These are phyloP conservation scores for Bufo bufo DNA, from an alignment of 2,113 vertebrate genomes.

Conservation along the genomic window DNA sequence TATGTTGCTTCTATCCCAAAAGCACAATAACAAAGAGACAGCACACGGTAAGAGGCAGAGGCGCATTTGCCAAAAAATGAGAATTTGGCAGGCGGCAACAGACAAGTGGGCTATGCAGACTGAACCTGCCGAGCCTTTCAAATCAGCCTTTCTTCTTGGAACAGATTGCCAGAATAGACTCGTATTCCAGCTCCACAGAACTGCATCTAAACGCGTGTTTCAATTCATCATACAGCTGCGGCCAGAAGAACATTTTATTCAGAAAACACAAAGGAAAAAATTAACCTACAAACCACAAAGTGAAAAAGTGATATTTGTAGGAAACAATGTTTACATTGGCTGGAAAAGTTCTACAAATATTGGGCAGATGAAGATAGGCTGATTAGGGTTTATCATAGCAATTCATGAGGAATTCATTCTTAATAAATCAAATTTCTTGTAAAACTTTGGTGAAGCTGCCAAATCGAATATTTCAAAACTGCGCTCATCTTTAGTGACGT, in stretches of 20 bases:
- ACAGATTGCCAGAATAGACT: constrained; percentile 25
- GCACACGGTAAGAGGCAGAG: background rate
- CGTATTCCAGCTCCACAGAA: constrained; percentile 25
- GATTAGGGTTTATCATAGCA: background rate
- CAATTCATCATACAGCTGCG: constrained; percentile 44
- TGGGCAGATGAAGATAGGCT: background rate
- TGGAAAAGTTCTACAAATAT: background rate
- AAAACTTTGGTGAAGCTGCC: too few species aligned
- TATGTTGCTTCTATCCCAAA: background rate
- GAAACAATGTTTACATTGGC: constrained; percentile 7
- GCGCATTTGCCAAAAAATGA: background rate
- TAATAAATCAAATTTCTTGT: too few species aligned
- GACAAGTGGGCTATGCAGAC: background rate
- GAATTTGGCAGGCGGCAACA: background rate
- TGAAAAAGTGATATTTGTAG: constrained; percentile 34
- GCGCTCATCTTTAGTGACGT: too few species aligned
- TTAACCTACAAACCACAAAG: constrained; percentile 1
- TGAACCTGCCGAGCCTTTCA: constrained; percentile 1
- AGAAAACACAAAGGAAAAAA: constrained; percentile 22
- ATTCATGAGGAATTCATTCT: too few species aligned
- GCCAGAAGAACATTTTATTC: constrained; percentile 26
- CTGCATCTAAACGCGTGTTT: constrained; percentile 31
- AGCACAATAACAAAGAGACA: background rate
- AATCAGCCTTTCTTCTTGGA: constrained; percentile 16
- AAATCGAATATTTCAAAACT: too few species aligned